Evolutionary conservation across 2,797 vertebrate genomes (phyloP), one percentile per base, ranked within the genome.

Genomic region (Rhynchotus rufescens): DNA sequence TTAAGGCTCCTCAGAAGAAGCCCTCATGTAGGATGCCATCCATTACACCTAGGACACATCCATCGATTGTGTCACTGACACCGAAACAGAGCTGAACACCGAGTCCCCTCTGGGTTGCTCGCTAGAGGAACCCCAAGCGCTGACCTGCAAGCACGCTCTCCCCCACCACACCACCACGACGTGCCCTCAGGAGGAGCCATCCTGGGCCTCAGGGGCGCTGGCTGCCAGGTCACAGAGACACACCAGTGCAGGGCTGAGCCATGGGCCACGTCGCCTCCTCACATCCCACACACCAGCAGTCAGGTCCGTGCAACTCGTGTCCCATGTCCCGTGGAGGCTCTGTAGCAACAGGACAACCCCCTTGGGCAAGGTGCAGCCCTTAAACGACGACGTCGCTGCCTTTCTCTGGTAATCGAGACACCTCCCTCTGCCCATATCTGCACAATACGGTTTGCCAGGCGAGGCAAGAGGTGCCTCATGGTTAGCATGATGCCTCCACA

Each of bases 261-360:
- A 67, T 8, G 4, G 26, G 8, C 49, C 42, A 32, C 25, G 15
- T 17, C 40, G 36, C 25, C 67, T 51, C 65, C 30, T 4, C 9
- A 23, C 36, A 23, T 3, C 22, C 15, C 59, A 30, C 54, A 51
- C 12, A 67, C 5, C 0, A 0, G 0, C 12, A 34, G 34, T 30
- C 73, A 20, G 0, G 0, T 4, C 0, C 7, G 15, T 4, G 52
- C 77, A 4, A 30, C 28, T 1, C 1, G 0, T 21, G 38, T 49
- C 1, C 1, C n/a, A 17, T 21, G 15, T 25, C 32, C 57, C 34
- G 13, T 12, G 23, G 47, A 8, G 10, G 17, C 67, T 69, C 47
- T 69, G 10, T 30, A 49, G 51, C 32, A 57, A 60, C 30, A 14
- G 52, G 21, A 65, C 10, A 56, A 34, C 28, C 47, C 59, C n/a